Percentiles rank a stretch among this genome's conserved stretches.
Evolutionary conservation across 2,888 invertebrate species (phyloP).

Genomic region (Hemaris fuciformis): DNA sequence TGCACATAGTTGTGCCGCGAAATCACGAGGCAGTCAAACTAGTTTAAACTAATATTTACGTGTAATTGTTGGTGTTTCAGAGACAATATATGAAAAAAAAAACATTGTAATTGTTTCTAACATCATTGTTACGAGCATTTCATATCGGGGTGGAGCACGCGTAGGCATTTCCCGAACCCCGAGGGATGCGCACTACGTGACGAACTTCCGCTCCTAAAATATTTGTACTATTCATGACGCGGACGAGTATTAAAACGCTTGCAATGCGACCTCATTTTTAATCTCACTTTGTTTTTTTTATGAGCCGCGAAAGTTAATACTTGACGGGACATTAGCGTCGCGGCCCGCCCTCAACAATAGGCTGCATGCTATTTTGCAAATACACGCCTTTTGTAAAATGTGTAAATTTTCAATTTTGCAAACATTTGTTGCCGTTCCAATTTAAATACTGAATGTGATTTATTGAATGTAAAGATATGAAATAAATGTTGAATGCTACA

Average conservation of each 20-base stretch:
- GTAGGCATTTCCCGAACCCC: constrained; percentile 66
- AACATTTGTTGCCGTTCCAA: too few relatives aligned
- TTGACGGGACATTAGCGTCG: neutral
- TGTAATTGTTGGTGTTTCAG: too few relatives aligned
- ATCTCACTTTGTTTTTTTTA: constrained; percentile 36
- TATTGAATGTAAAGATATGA: too few relatives aligned
- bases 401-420: too few relatives aligned
- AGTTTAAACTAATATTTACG: too few relatives aligned
- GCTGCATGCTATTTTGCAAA: neutral
- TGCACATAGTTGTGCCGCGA: too few relatives aligned
- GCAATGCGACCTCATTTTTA: constrained; percentile 45
- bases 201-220: constrained; percentile 65
- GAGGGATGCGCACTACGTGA: constrained; percentile 59
- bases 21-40: too few relatives aligned
- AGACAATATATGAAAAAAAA: too few relatives aligned
- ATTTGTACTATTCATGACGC: constrained; percentile 72
- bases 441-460: too few relatives aligned
- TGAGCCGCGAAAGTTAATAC: constrained; percentile 10
- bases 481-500: too few relatives aligned
- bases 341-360: neutral
- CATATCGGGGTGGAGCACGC: constrained; percentile 66
- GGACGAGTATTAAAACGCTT: constrained; percentile 64
- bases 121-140: constrained; percentile 49
- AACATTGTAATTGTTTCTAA: neutral
- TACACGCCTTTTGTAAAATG: too few relatives aligned